Conservation (phyloP, 2,888 invertebrate species). For the Drosophila mimica region DNA sequence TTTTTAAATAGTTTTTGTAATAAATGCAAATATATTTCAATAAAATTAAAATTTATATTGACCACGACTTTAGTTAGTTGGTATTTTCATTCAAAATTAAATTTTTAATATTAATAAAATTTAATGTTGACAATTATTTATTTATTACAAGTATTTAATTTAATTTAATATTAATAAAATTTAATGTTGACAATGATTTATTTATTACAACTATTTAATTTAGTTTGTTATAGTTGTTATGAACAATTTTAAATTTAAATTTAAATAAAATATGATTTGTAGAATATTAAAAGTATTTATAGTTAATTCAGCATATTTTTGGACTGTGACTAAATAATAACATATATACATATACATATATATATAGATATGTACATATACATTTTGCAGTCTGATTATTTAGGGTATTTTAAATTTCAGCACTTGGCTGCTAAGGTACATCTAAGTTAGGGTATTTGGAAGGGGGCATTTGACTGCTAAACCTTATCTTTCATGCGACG, state of each 20-base stretch:
- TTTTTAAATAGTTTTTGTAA: background rate
- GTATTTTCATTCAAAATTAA: background rate
- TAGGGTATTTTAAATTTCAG: background rate
- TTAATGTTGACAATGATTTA: too few species aligned
- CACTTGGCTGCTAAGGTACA: background rate
- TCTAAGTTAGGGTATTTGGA: conserved; percentile 21
- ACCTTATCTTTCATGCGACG: conserved; percentile 42
- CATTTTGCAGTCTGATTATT: background rate
- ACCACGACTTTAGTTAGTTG: too few species aligned
- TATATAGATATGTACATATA: too few species aligned
- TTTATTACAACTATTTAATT: background rate
- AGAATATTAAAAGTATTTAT: background rate
- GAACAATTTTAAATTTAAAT: background rate
- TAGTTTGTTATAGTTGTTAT: too few species aligned
- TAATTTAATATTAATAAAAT: too few species aligned
- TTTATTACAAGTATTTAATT: background rate
- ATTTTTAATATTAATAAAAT: background rate
- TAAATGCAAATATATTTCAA: background rate
- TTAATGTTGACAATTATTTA: too few species aligned
- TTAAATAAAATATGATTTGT: background rate
- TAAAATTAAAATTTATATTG: background rate
- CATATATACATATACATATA: too few species aligned
- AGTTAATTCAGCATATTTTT: background rate
- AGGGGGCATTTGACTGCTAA: background rate
- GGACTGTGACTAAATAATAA: background rate